Percentiles rank a stretch among this genome's conserved stretches.
Evolutionary conservation across 2,797 vertebrate species (phyloP).

Genomic region (Strix occidentalis): DNA sequence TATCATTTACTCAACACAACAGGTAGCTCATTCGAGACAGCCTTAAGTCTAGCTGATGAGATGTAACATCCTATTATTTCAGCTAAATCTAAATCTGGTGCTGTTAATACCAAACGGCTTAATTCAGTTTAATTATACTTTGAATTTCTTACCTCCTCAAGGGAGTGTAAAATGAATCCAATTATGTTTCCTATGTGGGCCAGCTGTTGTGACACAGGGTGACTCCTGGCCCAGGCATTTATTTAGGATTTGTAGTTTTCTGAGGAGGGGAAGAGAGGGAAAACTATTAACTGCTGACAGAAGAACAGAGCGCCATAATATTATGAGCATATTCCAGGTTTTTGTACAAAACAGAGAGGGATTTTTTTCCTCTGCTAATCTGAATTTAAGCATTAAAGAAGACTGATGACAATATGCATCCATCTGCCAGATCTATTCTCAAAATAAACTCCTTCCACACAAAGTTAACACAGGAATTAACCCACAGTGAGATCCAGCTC

Average conservation of each 20-base stretch:
- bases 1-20: not conserved
- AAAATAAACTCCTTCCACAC: not conserved
- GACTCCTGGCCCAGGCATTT: not conserved
- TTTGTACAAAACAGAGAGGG: not conserved
- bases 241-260: not conserved
- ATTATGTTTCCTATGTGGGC: not conserved
- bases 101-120: constrained; percentile 32
- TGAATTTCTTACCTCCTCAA: not conserved
- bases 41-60: constrained; percentile 17
- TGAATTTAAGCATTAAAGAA: not conserved
- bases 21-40: constrained; percentile 10
- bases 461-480: not conserved
- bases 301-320: not conserved
- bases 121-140: constrained; percentile 42
- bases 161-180: constrained; percentile 2
- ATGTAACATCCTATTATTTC: not conserved
- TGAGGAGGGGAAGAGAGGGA: not conserved
- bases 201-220: not conserved
- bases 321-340: not conserved
- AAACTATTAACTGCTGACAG: not conserved
- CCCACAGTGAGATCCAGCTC: not conserved
- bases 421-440: not conserved
- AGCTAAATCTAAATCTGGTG: not conserved
- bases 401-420: not conserved
- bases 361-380: not conserved